These are phyloP conservation scores for Digitonthophagus gazella DNA, from an alignment of 2,888 invertebrate species.

Conservation along the genomic window DNA sequence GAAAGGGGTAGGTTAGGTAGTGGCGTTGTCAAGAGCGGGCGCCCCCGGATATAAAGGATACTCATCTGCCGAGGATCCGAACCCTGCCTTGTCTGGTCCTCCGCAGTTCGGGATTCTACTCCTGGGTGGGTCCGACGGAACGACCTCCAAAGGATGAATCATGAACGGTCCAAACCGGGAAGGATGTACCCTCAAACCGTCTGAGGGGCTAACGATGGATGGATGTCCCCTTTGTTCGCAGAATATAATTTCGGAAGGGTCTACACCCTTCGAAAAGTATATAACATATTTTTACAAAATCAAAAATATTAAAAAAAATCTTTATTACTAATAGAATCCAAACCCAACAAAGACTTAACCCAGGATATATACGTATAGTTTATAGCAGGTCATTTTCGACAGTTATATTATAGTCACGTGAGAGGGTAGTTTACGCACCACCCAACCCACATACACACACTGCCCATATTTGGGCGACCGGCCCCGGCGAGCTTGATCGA, in stretches of 20 bases:
- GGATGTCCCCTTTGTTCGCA: background rate
- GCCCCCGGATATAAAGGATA: constrained; percentile 38
- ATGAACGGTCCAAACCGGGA: constrained; percentile 46
- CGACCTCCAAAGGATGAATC: constrained; percentile 48
- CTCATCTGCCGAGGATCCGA: constrained; percentile 39
- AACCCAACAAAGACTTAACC: too few species aligned
- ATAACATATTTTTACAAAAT: background rate
- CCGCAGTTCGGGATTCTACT: constrained; percentile 36
- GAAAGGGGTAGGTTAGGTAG: constrained; percentile 24
- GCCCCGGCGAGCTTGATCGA: constrained; percentile 50
- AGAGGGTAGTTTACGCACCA: constrained; percentile 2
- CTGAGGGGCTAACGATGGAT: background rate
- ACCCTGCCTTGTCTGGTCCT: constrained; percentile 36
- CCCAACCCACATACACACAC: constrained; percentile 3
- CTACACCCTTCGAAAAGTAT: too few species aligned
- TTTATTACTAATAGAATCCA: too few species aligned
- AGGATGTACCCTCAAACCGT: constrained; percentile 36
- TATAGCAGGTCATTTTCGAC: too few species aligned
- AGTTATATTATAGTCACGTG: background rate
- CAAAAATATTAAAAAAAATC: background rate
- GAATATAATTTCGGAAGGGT: background rate
- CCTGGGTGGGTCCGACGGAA: constrained; percentile 31
- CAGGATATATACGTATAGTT: background rate
- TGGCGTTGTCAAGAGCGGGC: constrained; percentile 34
- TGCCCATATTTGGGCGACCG: constrained; percentile 29